These are phyloP conservation scores for Phylloscopus trochilus DNA, from an alignment of 2,113 vertebrate species.

Conservation along the genomic window DNA sequence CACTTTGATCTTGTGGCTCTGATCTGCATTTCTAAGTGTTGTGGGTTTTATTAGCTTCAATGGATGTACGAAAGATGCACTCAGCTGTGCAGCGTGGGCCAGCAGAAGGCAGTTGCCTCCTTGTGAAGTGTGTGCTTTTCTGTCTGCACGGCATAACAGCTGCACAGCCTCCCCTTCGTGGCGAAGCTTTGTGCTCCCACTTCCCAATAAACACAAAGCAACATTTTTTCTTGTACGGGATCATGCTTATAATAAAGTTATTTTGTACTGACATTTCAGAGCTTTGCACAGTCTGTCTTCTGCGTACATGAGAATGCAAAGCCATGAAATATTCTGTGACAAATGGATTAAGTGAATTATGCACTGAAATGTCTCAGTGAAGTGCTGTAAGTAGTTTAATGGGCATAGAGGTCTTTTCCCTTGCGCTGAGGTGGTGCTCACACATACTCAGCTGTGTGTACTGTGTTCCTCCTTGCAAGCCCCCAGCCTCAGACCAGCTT, in stretches of 20 bases:
- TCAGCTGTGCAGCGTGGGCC: fast-evolving
- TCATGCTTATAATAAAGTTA: not conserved
- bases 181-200: not conserved
- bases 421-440: fast-evolving
- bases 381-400: not conserved
- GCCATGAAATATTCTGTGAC: not conserved
- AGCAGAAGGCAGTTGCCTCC: not conserved
- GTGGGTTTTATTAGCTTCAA: not conserved
- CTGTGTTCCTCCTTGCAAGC: not conserved
- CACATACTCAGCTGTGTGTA: fast-evolving
- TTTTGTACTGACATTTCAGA: not conserved
- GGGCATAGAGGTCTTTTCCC: not conserved
- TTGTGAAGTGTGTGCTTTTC: not conserved
- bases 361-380: not conserved
- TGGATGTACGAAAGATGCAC: not conserved
- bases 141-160: not conserved
- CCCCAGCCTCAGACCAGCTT: not conserved
- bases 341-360: not conserved
- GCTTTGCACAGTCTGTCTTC: not conserved
- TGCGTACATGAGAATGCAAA: not conserved
- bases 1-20: not conserved
- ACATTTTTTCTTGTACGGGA: not conserved
- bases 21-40: not conserved
- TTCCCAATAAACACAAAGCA: not conserved
- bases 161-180: fast-evolving